phyloP scores from a whole-genome alignment of 2,888 invertebrate genomes.

The Azorinus chamasolen region DNA sequence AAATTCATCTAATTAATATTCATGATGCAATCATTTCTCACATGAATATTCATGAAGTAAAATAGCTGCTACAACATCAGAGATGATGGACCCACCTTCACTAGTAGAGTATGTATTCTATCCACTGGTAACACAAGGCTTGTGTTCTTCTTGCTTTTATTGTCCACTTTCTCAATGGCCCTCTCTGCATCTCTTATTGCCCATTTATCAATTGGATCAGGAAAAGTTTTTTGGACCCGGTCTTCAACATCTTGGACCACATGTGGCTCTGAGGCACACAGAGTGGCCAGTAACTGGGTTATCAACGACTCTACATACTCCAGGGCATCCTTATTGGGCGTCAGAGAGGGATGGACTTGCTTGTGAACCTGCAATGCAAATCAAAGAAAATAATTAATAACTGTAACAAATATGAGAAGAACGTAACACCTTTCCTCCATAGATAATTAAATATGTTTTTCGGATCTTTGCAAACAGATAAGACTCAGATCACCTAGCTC shows the following conservation, averaged over 20 bases:
- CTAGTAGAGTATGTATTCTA: conserved; percentile 94
- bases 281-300: conserved; percentile 93
- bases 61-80: too few species aligned
- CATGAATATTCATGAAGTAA: too few species aligned
- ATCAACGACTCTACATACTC: conserved; percentile 97
- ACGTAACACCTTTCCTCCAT: too few species aligned
- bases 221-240: conserved; percentile 95
- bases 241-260: conserved; percentile 93
- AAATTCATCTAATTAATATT: too few species aligned
- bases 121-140: conserved; percentile 94
- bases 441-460: too few species aligned
- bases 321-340: conserved; percentile 94
- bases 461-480: too few species aligned
- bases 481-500: too few species aligned
- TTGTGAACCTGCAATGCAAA: conserved; percentile 92
- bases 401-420: too few species aligned
- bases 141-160: conserved; percentile 90
- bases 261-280: conserved; percentile 90
- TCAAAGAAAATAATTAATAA: not conserved
- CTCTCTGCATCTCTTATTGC: conserved; percentile 96
- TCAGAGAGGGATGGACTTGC: conserved; percentile 87
- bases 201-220: conserved; percentile 98
- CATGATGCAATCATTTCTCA: too few species aligned
- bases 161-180: conserved; percentile 90
- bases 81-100: conserved; percentile 88